Percentiles rank a stretch among this genome's conserved stretches.
phyloP scores from a whole-genome alignment of 2,797 vertebrate species.

The Ciconia nigra region DNA sequence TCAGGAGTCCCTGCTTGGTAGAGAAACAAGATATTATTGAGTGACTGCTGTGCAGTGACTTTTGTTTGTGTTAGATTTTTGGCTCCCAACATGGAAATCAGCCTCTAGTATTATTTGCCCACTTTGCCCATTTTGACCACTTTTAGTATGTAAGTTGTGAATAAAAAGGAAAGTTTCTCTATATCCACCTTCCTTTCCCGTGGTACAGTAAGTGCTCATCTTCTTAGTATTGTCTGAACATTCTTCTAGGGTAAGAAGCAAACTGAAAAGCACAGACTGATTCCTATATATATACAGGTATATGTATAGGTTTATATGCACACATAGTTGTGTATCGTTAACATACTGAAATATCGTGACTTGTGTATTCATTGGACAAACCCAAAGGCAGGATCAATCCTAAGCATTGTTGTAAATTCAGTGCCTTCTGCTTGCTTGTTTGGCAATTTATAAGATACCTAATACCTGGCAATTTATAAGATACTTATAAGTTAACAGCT shows the following conservation, averaged over 20 bases:
- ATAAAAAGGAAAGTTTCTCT: neutral
- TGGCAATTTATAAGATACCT: neutral
- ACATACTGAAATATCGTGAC: neutral
- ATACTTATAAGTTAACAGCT: neutral
- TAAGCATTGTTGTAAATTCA: neutral
- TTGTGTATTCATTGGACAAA: neutral
- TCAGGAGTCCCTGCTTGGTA: neutral
- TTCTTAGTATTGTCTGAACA: neutral
- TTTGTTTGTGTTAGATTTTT: neutral
- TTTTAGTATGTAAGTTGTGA: neutral
- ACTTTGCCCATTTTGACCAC: neutral
- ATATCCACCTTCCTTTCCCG: neutral
- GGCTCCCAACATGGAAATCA: neutral
- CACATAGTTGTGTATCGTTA: neutral
- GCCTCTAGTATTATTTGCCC: neutral
- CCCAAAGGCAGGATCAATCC: neutral
- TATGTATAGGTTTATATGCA: neutral
- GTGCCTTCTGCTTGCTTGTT: neutral
- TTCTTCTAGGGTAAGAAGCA: neutral
- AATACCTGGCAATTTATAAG: neutral
- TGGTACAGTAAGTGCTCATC: neutral
- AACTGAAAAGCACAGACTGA: neutral
- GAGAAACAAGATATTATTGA: neutral
- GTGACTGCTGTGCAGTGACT: neutral
- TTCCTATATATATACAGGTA: neutral